Percentiles rank a stretch among this genome's conserved stretches.
Conservation (phyloP, 1,140 invertebrate genomes). For the Neodiprion pinetum region DNA sequence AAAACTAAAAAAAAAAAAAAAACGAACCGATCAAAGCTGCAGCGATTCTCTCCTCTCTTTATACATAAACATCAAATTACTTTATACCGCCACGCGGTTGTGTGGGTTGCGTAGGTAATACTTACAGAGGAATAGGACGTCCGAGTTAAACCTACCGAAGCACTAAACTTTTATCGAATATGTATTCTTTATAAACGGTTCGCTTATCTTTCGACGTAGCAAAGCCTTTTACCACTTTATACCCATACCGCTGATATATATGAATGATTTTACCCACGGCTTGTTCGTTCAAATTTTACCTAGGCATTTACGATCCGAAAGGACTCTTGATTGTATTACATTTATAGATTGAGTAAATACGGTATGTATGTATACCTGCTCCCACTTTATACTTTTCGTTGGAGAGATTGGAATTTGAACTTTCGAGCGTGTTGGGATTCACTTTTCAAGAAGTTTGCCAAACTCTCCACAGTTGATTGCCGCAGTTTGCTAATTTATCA, state of each 20-base stretch:
- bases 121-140: too few relatives aligned
- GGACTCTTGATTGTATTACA: neutral
- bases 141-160: too few relatives aligned
- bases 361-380: neutral
- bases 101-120: too few relatives aligned
- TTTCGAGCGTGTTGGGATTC: neutral
- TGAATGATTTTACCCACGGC: too few relatives aligned
- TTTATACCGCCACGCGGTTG: too few relatives aligned
- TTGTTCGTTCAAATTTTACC: neutral
- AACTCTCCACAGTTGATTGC: neutral
- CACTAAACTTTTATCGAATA: too few relatives aligned
- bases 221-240: too few relatives aligned
- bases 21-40: neutral
- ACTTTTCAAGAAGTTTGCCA: neutral
- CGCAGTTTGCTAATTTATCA: neutral
- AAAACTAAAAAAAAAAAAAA: too few relatives aligned
- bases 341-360: neutral
- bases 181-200: too few relatives aligned
- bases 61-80: too few relatives aligned
- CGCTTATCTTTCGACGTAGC: too few relatives aligned
- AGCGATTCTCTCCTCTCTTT: neutral
- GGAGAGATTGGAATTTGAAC: neutral
- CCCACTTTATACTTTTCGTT: neutral
- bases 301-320: neutral
- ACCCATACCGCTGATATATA: too few relatives aligned